phyloP scores from a whole-genome alignment of 2,888 invertebrate species.

The Ecliptopera silaceata region DNA sequence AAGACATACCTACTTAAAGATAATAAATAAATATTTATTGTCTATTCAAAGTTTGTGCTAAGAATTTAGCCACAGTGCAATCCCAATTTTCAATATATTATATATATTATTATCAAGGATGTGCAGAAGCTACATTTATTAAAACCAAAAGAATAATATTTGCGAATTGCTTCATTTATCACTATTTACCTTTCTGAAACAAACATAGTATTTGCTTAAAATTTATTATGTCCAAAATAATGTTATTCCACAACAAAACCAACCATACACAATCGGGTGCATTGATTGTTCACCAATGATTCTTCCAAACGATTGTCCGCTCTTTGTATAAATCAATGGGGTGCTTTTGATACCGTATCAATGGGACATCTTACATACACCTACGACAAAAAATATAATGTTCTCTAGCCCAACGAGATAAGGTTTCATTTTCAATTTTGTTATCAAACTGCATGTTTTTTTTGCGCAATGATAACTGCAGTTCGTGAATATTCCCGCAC shows the following conservation, averaged over 20 bases:
- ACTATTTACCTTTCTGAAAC: neutral
- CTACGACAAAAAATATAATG: slow-evolving; percentile 17
- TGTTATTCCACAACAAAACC: slow-evolving; percentile 41
- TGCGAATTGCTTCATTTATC: no score
- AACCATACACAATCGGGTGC: slow-evolving; percentile 61
- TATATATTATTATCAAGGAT: no score
- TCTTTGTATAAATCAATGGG: slow-evolving; percentile 77
- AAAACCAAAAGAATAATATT: no score
- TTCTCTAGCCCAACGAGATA: slow-evolving; percentile 34
- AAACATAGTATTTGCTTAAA: slow-evolving; percentile 9
- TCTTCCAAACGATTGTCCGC: slow-evolving; percentile 68
- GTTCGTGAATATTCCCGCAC: slow-evolving; percentile 78
- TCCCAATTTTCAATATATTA: no score
- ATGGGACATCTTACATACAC: slow-evolving; percentile 60
- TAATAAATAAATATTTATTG: no score
- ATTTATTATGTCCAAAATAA: slow-evolving; percentile 19
- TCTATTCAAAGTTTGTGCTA: no score
- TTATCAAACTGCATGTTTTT: slow-evolving; percentile 49
- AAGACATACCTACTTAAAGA: no score
- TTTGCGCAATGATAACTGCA: slow-evolving; percentile 80
- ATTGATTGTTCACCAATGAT: slow-evolving; percentile 70
- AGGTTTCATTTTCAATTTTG: slow-evolving; percentile 35
- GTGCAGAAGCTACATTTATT: no score
- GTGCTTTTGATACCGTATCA: slow-evolving; percentile 76
- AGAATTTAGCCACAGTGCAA: no score